Evolutionary conservation across 2,888 invertebrate species (phyloP), one percentile per base, ranked within the genome.

Genomic region (Tiliacea citrago): DNA sequence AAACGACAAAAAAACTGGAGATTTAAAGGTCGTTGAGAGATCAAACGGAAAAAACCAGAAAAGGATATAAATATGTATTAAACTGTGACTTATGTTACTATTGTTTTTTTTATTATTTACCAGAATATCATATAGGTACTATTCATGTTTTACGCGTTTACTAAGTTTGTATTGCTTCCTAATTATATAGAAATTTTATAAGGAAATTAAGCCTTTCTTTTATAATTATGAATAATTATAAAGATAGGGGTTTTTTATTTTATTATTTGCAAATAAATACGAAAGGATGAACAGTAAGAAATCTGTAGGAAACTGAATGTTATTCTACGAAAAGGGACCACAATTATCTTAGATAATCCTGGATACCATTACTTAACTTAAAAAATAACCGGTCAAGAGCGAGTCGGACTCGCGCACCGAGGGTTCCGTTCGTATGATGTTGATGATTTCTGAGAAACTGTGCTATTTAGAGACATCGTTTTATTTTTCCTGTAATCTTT

Each of bases 21-120:
- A 39, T 35, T 8, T 35, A 70, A 77, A 86, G 77, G 77, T 76
- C 65, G 62, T 62, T 55, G n/a, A 39, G 39, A 62, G 57, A 68
- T 55, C 68, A 58, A 70, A 65, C 70, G 85, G 85, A 81, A 86
- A 85, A 83, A 73, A 63, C 80, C 47, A 9, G 45, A 13, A 39
- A 58, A 57, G 42, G 9, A 49, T 24, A 75, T 75, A 67, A 67
- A 83, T 77, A 78, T 77, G 69, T 75, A 73, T 70, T 24, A 47
- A 67, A 68, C 51, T 13, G 39, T 67, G 65, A 72, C 65, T 39
- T 35, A 47, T 55, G 29, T 70, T n/a, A 61, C 9, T 69, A 55
- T 85, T 63, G 35, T 60, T 57, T 73, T 29, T 68, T 24, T 42
- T 42, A 42, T 42, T 74, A 62, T 51, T 35, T 65, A 75, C n/a